A percentile compares a stretch with the other conserved stretches of the same genome.
phyloP scores from a whole-genome alignment of 2,888 invertebrate species.

The Leptogaster cylindrica region DNA sequence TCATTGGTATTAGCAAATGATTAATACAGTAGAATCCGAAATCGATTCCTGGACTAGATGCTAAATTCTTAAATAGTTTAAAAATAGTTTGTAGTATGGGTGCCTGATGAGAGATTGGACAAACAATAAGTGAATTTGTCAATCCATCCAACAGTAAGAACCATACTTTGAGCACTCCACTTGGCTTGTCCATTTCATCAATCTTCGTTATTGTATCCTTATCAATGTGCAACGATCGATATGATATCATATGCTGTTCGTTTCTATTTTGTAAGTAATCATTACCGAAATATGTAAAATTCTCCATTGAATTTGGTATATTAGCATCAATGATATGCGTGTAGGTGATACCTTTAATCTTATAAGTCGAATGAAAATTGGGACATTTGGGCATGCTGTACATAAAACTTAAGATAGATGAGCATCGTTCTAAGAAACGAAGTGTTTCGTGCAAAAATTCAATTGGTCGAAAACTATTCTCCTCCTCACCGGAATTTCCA shows the following conservation, averaged over 20 bases:
- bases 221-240: slow-evolving; percentile 61
- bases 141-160: slow-evolving; percentile 87
- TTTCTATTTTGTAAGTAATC: slow-evolving; percentile 69
- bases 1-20: slow-evolving; percentile 87
- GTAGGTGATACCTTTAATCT: slow-evolving; percentile 78
- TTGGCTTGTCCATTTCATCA: slow-evolving; percentile 73
- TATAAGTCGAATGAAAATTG: slow-evolving; percentile 86
- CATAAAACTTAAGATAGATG: slow-evolving; percentile 88
- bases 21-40: slow-evolving; percentile 93
- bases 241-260: slow-evolving; percentile 68
- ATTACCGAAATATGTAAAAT: slow-evolving; percentile 72
- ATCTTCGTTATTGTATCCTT: slow-evolving; percentile 62
- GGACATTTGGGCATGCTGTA: slow-evolving; percentile 95
- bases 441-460: slow-evolving; percentile 73
- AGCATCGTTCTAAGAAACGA: slow-evolving; percentile 84
- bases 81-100: slow-evolving; percentile 87
- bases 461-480: slow-evolving; percentile 62
- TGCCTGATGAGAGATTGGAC: slow-evolving; percentile 87
- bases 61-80: slow-evolving; percentile 78
- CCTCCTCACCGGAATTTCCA: slow-evolving; percentile 71
- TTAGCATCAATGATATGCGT: slow-evolving; percentile 83
- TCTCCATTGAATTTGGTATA: slow-evolving; percentile 75
- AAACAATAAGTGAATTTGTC: slow-evolving; percentile 79
- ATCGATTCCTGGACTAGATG: slow-evolving; percentile 82
- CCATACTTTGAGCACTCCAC: slow-evolving; percentile 88